Evolutionary conservation across 2,888 invertebrate species (phyloP), one percentile per base, ranked within the genome.

Genomic region (Argyra leucocephala): DNA sequence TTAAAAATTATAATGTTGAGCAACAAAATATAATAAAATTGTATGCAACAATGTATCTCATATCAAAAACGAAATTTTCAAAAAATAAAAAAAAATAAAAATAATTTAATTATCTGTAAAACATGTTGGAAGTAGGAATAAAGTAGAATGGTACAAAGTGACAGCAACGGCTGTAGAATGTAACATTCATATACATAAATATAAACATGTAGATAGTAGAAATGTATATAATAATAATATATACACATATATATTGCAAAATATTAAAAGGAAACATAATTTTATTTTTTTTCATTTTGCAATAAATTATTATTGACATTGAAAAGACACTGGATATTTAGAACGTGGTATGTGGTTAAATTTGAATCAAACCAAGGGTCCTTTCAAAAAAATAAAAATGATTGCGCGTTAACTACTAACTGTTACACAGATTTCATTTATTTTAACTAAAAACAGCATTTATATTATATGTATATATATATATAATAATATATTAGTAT

Each of bases 301-400:
- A 48, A 48, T 48, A 48, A 48, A 18, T 48, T n/a, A 48, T 48
- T 18, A 48, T 48, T 48, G 48, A 48, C 48, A 48, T 48, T 48
- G 48, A 48, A 48, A 48, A 48, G 48, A 48, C 15, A 48, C 48
- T 48, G 18, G 48, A 48, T 48, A 48, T 48, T 48, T 12, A 48
- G 48, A 48, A 12, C 7, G 15, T 48, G 48, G 37, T 37, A 37
- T 37, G 37, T 37, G 37, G 48, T 48, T 48, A 48, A 48, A 48
- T 48, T 48, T 48, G 2, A 48, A 12, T 12, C 2, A 48, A 48
- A 48, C 48, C 15, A 15, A 48, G 48, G 48, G 48, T 48, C 15
- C 15, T 15, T 15, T 48, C 9, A 48, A 48, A 48, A 18, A 12
- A 15, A 37, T 37, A 37, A 37, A n/a, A 18, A 48, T 48, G 18